A percentile compares a stretch with the other conserved stretches of the same genome.
phyloP scores from a whole-genome alignment of 2,888 invertebrate genomes.

The Syrphus vitripennis region DNA sequence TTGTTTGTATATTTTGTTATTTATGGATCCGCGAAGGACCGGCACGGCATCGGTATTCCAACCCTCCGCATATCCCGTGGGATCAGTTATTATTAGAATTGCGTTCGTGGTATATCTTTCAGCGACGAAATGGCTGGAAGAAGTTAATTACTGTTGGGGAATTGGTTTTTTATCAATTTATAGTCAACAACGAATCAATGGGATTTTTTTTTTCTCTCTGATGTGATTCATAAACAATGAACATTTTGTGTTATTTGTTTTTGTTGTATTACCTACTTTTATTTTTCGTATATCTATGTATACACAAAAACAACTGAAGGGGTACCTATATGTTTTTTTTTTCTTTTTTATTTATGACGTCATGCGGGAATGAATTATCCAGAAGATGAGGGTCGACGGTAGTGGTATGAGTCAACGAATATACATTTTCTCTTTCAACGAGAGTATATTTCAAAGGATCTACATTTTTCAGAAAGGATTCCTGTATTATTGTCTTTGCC shows the following conservation, averaged over 20 bases:
- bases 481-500: constrained; percentile 3
- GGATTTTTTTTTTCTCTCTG: background rate
- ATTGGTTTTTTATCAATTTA: constrained; percentile 57
- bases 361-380: constrained; percentile 52
- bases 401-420: background rate
- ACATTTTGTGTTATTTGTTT: constrained; percentile 27
- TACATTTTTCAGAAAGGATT: constrained; percentile 41
- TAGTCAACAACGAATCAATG: constrained; percentile 53
- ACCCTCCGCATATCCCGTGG: constrained; percentile 21
- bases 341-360: constrained; percentile 57
- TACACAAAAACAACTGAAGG: constrained; percentile 3
- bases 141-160: constrained; percentile 46
- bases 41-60: constrained; percentile 3
- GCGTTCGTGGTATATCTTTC: constrained; percentile 20
- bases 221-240: constrained; percentile 49
- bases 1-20: background rate
- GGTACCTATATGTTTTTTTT: background rate
- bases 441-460: constrained; percentile 46
- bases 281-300: too few relatives aligned
- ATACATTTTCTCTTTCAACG: background rate
- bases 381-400: constrained; percentile 47
- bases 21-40: constrained; percentile 22
- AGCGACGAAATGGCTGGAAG: background rate
- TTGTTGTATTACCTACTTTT: background rate
- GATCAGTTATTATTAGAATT: constrained; percentile 42